phyloP scores from a whole-genome alignment of 2,888 invertebrate species.

The Trimorus sp. region DNA sequence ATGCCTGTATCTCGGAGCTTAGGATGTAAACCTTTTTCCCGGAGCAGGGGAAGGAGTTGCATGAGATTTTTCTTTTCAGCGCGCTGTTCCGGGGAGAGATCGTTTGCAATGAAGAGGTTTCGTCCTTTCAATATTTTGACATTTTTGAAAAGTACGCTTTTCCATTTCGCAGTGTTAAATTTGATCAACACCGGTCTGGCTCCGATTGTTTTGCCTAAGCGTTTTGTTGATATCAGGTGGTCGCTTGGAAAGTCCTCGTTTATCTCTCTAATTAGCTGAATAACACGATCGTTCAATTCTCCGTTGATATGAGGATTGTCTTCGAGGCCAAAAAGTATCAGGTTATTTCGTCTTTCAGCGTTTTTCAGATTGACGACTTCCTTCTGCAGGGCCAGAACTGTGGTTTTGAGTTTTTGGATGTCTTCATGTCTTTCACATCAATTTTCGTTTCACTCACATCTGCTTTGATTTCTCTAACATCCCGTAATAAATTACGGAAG shows the following conservation, averaged over 20 bases:
- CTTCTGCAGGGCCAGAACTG: background rate
- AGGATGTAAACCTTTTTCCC: background rate
- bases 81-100: constrained; percentile 1
- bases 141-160: constrained; percentile 15
- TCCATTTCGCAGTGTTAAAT: background rate
- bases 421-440: constrained; percentile 8
- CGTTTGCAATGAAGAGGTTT: constrained; percentile 15
- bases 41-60: constrained; percentile 3
- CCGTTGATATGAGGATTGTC: background rate
- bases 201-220: constrained; percentile 8
- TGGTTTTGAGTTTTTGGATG: background rate
- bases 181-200: constrained; percentile 7
- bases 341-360: background rate
- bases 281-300: background rate
- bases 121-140: background rate
- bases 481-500: background rate
- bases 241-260: background rate
- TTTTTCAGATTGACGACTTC: background rate
- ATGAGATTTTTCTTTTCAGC: background rate
- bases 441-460: constrained; percentile 15
- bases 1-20: constrained; percentile 15
- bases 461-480: background rate
- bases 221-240: constrained; percentile 2
- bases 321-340: constrained; percentile 12
- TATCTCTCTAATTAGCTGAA: constrained; percentile 6